Percentiles rank a stretch among this genome's conserved stretches.
Evolutionary conservation across 1,140 invertebrate genomes (phyloP).

Genomic region (Tetramorium parvispinum): DNA sequence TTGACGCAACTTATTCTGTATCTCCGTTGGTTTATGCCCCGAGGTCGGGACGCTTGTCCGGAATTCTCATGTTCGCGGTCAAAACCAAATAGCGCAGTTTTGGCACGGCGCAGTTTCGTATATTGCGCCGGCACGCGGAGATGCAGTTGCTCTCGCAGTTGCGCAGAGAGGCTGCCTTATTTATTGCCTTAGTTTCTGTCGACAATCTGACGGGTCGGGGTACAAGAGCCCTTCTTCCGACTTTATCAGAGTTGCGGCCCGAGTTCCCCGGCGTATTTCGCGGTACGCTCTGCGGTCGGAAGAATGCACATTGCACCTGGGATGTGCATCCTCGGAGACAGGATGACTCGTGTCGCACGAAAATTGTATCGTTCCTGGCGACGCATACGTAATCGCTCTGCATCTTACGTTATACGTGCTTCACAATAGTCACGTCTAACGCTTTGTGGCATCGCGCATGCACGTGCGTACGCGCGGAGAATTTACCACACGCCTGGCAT

Average conservation of each 20-base stretch:
- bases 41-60: not conserved
- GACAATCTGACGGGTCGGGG: slow-evolving; percentile 28
- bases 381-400: slow-evolving; percentile 43
- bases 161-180: slow-evolving; percentile 11
- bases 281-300: slow-evolving; percentile 38
- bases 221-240: slow-evolving; percentile 25
- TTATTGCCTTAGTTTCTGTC: slow-evolving; percentile 55
- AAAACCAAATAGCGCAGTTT: slow-evolving; percentile 38
- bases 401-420: slow-evolving; percentile 16
- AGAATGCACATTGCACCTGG: slow-evolving; percentile 43
- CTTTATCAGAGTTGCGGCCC: slow-evolving; percentile 41
- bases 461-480: not conserved
- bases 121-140: not conserved
- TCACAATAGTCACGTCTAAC: not conserved
- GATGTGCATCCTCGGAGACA: slow-evolving; percentile 32
- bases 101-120: slow-evolving; percentile 33
- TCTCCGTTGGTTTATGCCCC: slow-evolving; percentile 23
- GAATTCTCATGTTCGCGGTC: slow-evolving; percentile 40
- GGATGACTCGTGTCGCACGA: slow-evolving; percentile 40
- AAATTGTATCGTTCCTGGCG: slow-evolving; percentile 30
- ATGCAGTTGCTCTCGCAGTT: not conserved
- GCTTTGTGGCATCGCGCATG: not conserved
- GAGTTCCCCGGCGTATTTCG: slow-evolving; percentile 22
- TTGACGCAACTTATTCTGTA: slow-evolving; percentile 52
- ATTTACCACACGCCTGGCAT: not conserved